phyloP scores from a whole-genome alignment of 2,888 invertebrate species.

The Fabriciana adippe region DNA sequence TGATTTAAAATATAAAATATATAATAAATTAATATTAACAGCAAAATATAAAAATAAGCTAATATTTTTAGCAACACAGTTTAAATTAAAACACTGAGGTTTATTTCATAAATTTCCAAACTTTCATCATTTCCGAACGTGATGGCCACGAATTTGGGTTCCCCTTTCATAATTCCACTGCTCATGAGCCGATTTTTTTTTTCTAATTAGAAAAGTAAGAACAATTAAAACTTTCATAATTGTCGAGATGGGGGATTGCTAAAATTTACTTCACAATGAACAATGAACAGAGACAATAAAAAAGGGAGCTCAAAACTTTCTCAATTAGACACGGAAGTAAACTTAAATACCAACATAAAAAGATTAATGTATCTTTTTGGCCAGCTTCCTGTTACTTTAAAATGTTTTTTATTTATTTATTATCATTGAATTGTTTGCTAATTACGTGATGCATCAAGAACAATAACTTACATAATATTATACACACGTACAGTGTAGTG shows the following conservation, averaged over 20 bases:
- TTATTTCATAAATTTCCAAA: constrained; percentile 22
- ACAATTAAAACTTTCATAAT: constrained; percentile 23
- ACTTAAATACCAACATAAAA: constrained; percentile 8
- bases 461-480: no score
- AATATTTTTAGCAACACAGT: background rate
- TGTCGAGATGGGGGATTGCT: constrained; percentile 54
- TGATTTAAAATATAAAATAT: no score
- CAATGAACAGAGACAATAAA: constrained; percentile 74
- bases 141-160: constrained; percentile 30
- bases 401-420: no score
- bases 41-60: background rate
- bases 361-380: constrained; percentile 4
- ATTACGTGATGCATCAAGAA: no score
- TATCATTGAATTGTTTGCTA: no score
- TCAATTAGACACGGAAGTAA: constrained; percentile 59
- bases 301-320: constrained; percentile 72
- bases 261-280: constrained; percentile 68
- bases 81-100: constrained; percentile 7
- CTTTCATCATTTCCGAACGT: constrained; percentile 27
- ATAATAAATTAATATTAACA: no score
- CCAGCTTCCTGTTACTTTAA: background rate
- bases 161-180: constrained; percentile 35
- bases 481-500: no score
- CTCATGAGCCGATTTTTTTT: constrained; percentile 51
- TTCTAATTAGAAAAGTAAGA: constrained; percentile 24